Evolutionary conservation across 2,888 invertebrate genomes (phyloP), one percentile per base, ranked within the genome.

Genomic region (Sylvicola cinctus): DNA sequence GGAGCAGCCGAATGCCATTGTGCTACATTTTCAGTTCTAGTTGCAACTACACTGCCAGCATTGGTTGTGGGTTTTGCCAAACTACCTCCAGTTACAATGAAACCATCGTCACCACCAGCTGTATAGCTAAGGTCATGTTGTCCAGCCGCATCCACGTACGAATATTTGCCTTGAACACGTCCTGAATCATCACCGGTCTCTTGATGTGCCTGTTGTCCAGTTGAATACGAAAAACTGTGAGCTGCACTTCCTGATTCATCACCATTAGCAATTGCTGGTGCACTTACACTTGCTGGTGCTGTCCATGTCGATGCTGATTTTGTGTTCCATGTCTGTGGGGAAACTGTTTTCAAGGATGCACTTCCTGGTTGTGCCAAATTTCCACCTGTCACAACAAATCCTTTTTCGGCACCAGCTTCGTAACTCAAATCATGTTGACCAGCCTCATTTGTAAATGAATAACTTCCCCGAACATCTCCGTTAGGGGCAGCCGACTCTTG

Each of bases 361-460:
- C 20, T 20, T 20, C 20, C 44, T 13, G 45, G 45, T 26, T 25
- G 32, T 12, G 50, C 46, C 40, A 57, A 47, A 41, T 48, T 54
- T 29, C 57, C 56, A 31, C 54, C 54, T 39, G 52, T 50, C 29
- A 52, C 47, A 27, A 50, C 45, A 43, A 77, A 78, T 0, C 80
- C 80, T 31, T 78, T 79, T 40, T 58, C 74, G 0, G 80, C 77
- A 0, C 80, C 79, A 1, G 79, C 79, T 42, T 74, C 77, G 50
- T 80, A 80, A 52, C 78, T 71, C 1, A 79, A 78, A 0, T 78
- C 74, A 41, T 70, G 69, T 50, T 78, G 77, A 16, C 75, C 69
- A 2, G 78, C 78, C 56, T 78, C 76, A 46, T 79, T 78, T 43
- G 79, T 79, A 13, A 79, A 80, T 1, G 78, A 76, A 58, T 78